Evolutionary conservation across 2,797 vertebrate species (phyloP), one percentile per base, ranked within the genome.

Genomic region (Champsocephalus gunnari): DNA sequence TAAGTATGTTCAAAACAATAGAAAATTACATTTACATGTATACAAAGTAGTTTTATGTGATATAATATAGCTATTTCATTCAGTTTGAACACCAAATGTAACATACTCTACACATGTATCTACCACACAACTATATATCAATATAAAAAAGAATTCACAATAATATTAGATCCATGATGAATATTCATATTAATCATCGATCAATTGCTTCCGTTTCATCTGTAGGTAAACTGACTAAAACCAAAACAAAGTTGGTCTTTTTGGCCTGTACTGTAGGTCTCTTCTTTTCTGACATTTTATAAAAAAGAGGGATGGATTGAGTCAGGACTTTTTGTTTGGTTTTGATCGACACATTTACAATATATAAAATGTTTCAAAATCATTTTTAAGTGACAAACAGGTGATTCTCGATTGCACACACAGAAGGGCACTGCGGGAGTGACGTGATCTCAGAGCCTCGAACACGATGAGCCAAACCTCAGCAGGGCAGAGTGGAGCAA

Each of bases 391-490:
- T 16, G 77, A 67, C 38, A 67, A 45, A 60, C 41, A 11, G 57
- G 49, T 24, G 60, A 45, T 21, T 65, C 58, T 49, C 3, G 21
- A 41, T 71, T 4, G 75, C 0, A 61, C 61, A 66, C 64, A 64
- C 82, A 81, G 77, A 82, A 66, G 77, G 76, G 38, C 83, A 76
- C 81, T 47, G 71, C 57, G 70, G 76, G 64, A 53, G 77, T 75
- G 79, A 83, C 70, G 80, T 9, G 63, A 63, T 55, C 58, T 41
- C 43, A 12, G 48, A 24, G 66, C 60, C 60, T 57, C 75, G 49
- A 64, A 79, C 44, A 41, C 44, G 75, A 80, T 53, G 74, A 77
- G 62, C 75, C 57, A 17, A 75, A 61, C 77, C 73, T 66, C 54
- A 60, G 55, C 63, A 8, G 65, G 69, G 50, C 55, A 5, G 16